Conservation (phyloP, 2,888 invertebrate genomes). For the Protodeltote pygarga region DNA sequence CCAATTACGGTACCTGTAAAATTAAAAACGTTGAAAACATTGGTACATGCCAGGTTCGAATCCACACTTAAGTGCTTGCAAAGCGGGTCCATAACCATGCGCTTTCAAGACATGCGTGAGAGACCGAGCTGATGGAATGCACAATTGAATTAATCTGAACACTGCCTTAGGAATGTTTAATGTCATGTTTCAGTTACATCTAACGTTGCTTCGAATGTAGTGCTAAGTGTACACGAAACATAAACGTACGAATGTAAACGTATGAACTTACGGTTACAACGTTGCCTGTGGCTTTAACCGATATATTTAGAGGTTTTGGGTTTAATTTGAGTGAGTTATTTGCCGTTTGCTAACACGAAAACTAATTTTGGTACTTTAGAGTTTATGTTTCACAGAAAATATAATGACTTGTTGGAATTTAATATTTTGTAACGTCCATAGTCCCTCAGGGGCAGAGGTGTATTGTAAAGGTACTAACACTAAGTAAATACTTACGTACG, state of each 20-base stretch:
- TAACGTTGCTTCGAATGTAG: conserved; percentile 21
- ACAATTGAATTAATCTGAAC: conserved; percentile 6
- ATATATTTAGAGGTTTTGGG: conserved; percentile 8
- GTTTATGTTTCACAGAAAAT: no score
- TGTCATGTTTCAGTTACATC: conserved; percentile 47
- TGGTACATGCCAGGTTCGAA: no score
- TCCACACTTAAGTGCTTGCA: neutral
- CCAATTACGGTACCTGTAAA: no score
- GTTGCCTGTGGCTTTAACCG: conserved; percentile 19
- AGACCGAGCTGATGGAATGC: no score
- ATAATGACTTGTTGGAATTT: no score
- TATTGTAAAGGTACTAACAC: no score
- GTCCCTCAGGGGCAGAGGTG: no score
- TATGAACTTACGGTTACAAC: conserved; percentile 21
- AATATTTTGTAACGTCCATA: no score
- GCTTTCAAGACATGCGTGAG: no score
- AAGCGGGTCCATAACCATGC: neutral
- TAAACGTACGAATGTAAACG: conserved; percentile 31
- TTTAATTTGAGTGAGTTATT: conserved; percentile 18
- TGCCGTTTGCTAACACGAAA: conserved; percentile 5
- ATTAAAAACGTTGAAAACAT: no score
- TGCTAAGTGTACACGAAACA: conserved; percentile 22
- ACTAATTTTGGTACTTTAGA: no score
- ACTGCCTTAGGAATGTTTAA: conserved; percentile 53
- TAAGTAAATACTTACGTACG: no score